Conservation (phyloP, 2,113 vertebrate genomes). For the Trachemys scripta region DNA sequence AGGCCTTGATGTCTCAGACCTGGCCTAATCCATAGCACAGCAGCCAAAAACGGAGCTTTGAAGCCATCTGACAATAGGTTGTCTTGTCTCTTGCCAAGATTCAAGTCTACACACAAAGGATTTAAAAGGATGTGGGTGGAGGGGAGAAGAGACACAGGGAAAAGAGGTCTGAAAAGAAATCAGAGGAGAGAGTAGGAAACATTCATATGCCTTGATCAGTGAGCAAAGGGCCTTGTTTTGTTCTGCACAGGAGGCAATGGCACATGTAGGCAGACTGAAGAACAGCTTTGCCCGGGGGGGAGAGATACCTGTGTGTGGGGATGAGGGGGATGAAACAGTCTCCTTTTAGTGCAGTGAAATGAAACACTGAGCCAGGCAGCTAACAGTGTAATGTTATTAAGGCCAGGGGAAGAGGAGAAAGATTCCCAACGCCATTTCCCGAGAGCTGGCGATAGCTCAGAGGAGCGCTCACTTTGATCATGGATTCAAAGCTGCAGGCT, state of each 20-base stretch:
- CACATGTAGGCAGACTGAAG: background rate
- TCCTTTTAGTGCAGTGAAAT: background rate
- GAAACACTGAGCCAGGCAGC: background rate
- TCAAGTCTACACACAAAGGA: background rate
- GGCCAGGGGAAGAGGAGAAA: background rate
- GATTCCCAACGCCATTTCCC: background rate
- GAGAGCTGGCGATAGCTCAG: background rate
- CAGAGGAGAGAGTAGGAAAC: background rate
- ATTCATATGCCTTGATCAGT: background rate
- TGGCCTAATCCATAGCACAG: background rate
- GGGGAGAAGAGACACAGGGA: background rate
- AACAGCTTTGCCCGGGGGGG: background rate
- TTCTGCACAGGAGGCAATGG: background rate
- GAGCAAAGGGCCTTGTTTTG: background rate
- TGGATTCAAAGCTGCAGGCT: accelerated
- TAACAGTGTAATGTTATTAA: background rate
- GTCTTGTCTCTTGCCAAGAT: background rate
- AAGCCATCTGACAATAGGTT: background rate
- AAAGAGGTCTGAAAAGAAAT: background rate
- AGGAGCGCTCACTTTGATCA: background rate
- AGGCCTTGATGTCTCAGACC: background rate
- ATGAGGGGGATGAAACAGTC: background rate
- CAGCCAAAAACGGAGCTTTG: background rate
- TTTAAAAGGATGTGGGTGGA: background rate
- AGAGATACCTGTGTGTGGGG: background rate